Base-by-base conservation (phyloP, 2,113 vertebrate genomes). In the Salvelinus fontinalis region DNA sequence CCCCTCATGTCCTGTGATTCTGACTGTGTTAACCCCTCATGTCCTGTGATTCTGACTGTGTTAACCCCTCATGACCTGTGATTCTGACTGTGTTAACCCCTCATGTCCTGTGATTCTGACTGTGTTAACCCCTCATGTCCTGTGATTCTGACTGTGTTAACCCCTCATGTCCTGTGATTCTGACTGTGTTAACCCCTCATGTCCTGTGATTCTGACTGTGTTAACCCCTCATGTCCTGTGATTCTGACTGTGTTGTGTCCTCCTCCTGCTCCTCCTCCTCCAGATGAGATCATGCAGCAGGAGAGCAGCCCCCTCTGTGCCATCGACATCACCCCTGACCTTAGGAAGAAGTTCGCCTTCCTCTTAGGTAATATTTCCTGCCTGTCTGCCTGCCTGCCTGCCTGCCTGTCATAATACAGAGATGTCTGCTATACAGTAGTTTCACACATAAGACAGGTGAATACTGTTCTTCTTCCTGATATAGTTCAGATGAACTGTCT, bases 221-320 rank as follows among this genome's bases (percentile, higher is more conserved):
- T 44, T 51, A 51, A 51, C 49, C 49, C 49, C 13, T 51, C 31
- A 34, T 6, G 31, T 34, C 31, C 5, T 34, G 22, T 34, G 66
- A 29, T 16, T 27, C 13, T 67, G 65, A 18, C 16, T 34, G 5
- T 34, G 27, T 62, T 34, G 59, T 62, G 27, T 74, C 64, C 5
- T 73, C 11, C 18, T 64, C 29, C 24, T 57, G 51, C n/a, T 62
- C 24, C 84, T 0, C 72, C 5, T 86, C 24, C 75, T 87, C 3
- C 93, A 97, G 96, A 99, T 96, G 97, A 99, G 88, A 97, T 98
- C 95, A 98, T 99, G 97, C 96, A 97, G 92, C 94, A 95, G 87
- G 97, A 99, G 87, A 94, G 90, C 83, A 92, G 93, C 83, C 95
- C 95, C 0, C 93, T 98, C 82, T 93, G 90, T 4, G 97, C 97